Evolutionary conservation across 1,140 invertebrate genomes (phyloP).

Genomic region (Eriosoma lanigerum): DNA sequence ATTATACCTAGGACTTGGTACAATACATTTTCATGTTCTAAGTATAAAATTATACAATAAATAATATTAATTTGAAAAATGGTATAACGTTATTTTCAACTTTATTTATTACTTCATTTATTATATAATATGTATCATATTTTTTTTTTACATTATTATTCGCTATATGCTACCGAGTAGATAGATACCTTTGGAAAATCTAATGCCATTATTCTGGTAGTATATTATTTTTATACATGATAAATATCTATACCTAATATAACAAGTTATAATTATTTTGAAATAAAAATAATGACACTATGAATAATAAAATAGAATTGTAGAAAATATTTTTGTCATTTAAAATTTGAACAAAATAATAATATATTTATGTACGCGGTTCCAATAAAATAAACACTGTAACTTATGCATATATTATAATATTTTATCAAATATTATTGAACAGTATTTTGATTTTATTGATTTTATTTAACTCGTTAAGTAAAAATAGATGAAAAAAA

Average conservation of each 20-base stretch:
- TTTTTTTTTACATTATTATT: neutral
- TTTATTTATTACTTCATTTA: slow-evolving; percentile 22
- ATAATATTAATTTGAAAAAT: slow-evolving; percentile 32
- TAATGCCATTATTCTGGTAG: neutral
- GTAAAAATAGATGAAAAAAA: too few relatives aligned
- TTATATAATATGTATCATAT: slow-evolving; percentile 1
- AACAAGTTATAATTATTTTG: neutral
- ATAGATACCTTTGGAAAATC: neutral
- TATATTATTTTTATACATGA: neutral
- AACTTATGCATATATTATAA: too few relatives aligned
- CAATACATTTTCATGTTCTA: too few relatives aligned
- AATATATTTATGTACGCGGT: too few relatives aligned
- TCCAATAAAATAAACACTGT: too few relatives aligned
- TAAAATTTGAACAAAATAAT: too few relatives aligned
- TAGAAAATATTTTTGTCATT: too few relatives aligned
- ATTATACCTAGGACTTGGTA: too few relatives aligned
- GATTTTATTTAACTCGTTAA: too few relatives aligned
- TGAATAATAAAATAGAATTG: too few relatives aligned
- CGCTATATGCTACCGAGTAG: neutral
- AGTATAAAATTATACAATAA: slow-evolving; percentile 10
- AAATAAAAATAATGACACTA: neutral
- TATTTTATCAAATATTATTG: too few relatives aligned
- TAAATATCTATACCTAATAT: neutral
- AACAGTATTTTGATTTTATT: too few relatives aligned
- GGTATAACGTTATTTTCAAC: neutral